phyloP scores from a whole-genome alignment of 2,888 invertebrate genomes.

The Strigamia maritima region DNA sequence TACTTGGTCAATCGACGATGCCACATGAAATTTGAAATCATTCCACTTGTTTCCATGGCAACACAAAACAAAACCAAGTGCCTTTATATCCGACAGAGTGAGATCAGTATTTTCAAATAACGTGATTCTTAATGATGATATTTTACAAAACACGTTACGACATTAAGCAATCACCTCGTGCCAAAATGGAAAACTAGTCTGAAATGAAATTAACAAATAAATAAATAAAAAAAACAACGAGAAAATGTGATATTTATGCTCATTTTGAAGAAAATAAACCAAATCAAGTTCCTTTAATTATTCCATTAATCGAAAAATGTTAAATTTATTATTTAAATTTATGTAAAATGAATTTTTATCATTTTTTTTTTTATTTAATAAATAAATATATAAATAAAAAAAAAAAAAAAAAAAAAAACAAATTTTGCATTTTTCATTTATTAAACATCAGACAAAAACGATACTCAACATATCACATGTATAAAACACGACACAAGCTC shows the following conservation, averaged over 20 bases:
- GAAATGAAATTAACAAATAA: background rate
- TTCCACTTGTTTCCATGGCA: background rate
- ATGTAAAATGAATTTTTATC: background rate
- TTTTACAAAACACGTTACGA: background rate
- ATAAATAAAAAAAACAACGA: no score
- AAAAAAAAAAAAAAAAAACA: background rate
- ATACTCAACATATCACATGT: no score
- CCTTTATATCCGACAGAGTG: no score
- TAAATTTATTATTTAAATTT: background rate
- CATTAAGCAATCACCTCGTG: background rate
- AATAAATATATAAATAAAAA: no score
- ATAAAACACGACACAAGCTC: no score
- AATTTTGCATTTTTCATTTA: background rate
- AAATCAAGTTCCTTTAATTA: background rate
- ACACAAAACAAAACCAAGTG: background rate
- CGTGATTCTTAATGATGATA: background rate
- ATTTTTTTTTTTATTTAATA: background rate
- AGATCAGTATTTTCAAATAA: no score
- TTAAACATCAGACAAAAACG: no score
- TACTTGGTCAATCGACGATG: background rate
- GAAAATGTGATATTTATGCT: slow-evolving; percentile 18
- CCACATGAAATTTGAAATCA: no score
- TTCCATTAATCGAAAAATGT: background rate
- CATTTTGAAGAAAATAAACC: background rate
- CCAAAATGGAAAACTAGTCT: slow-evolving; percentile 7